These are phyloP conservation scores for Pantherophis guttatus DNA, from an alignment of 2,113 vertebrate genomes.

Conservation along the genomic window DNA sequence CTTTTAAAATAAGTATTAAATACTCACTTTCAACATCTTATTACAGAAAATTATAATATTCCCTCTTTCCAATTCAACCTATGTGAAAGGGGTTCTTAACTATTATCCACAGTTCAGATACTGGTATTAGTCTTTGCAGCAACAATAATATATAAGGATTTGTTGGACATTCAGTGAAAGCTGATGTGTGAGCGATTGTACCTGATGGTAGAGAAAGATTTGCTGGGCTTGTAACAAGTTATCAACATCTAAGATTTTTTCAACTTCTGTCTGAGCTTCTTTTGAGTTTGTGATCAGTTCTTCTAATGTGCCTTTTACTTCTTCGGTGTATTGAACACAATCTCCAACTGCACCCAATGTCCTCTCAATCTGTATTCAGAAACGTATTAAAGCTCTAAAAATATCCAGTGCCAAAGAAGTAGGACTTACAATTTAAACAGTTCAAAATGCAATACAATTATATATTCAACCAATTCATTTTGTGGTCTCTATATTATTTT, in stretches of 20 bases:
- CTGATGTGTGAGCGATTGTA: slow-evolving; percentile 41
- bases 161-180: not conserved
- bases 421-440: slow-evolving; percentile 9
- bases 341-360: slow-evolving; percentile 75
- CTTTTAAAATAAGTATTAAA: not conserved
- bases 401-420: not conserved
- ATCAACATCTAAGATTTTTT: slow-evolving; percentile 81
- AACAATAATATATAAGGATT: not conserved
- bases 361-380: slow-evolving; percentile 75
- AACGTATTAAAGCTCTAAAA: slow-evolving; percentile 7
- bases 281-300: slow-evolving; percentile 76
- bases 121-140: not conserved
- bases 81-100: not conserved
- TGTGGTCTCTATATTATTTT: not conserved
- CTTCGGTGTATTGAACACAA: slow-evolving; percentile 80
- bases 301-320: slow-evolving; percentile 78
- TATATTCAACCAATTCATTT: not conserved
- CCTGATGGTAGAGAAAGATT: slow-evolving; percentile 87
- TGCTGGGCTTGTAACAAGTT: slow-evolving; percentile 84
- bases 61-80: not conserved
- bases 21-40: not conserved
- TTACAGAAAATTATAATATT: not conserved
- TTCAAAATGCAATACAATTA: not conserved
- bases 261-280: slow-evolving; percentile 78
- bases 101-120: not conserved